Percentiles rank a stretch among this genome's conserved stretches.
Evolutionary conservation across 2,888 invertebrate species (phyloP).

Genomic region (Perdita meconis): DNA sequence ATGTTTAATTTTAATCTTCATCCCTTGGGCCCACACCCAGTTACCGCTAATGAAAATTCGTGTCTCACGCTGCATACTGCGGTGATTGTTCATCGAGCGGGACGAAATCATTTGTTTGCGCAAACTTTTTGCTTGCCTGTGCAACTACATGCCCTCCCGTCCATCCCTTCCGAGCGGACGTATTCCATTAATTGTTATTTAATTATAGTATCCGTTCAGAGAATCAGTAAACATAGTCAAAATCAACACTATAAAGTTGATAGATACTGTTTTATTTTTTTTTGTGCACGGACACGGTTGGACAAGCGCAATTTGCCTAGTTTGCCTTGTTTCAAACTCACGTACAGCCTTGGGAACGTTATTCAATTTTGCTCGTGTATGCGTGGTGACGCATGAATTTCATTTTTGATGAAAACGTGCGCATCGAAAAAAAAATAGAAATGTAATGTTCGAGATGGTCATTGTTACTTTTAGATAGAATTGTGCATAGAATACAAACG

Average conservation of each 20-base stretch:
- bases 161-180: background rate
- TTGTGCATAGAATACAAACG: too few species aligned
- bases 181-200: background rate
- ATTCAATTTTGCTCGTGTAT: slow-evolving; percentile 6
- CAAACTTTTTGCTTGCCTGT: background rate
- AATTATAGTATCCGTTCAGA: background rate
- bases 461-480: too few species aligned
- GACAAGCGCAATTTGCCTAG: background rate
- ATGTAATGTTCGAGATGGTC: too few species aligned
- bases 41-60: background rate
- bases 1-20: background rate
- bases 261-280: background rate
- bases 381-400: slow-evolving; percentile 5
- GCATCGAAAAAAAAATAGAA: too few species aligned
- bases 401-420: background rate
- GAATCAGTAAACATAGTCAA: slow-evolving; percentile 1
- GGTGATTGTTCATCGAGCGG: background rate
- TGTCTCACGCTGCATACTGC: background rate
- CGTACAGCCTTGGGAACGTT: background rate
- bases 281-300: background rate
- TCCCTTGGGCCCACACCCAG: background rate
- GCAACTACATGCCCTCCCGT: too few species aligned
- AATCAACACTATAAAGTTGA: background rate
- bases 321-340: background rate
- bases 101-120: background rate